Base-by-base conservation (phyloP, 2,888 invertebrate species). In the Stenoptilia bipunctidactyla region DNA sequence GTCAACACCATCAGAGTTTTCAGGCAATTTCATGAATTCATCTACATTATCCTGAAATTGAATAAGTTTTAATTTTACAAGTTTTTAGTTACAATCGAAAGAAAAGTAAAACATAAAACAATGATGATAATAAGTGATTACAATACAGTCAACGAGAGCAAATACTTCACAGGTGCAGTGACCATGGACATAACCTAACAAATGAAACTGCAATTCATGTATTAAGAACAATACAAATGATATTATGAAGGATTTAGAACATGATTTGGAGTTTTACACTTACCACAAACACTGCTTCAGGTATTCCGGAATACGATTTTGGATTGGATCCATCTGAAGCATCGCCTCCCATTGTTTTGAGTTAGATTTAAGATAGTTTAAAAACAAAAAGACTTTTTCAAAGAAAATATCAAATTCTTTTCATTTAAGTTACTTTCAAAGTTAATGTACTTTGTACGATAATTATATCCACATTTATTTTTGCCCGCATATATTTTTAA, bases 21-120 rank as follows among this genome's bases (percentile, higher is more conserved):
- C 96, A 12, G 92, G 85, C 55, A 88, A 83, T 45, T 87, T 87
- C 96, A 98, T 96, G 71, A 91, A 98, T 42, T 90, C 88, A 63
- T 98, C 96, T 27, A 98, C 97, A 89, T 98, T 96, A 64, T 97
- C 97, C 93, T 94, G 52, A 2, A 68, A 70, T 50, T 46, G 43
- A 41, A 40, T 44, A 43, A 49, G 39, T 2, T 15, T 36, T 6
- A 9, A n/a, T 6, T 14, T 5, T 34, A 8, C 12, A 36, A 15
- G 13, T 4, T n/a, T n/a, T n/a, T n/a, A n/a, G n/a, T n/a, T n/a
- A n/a, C n/a, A n/a, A n/a, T n/a, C n/a, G n/a, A 25, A 25, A 25
- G 5, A 25, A 25, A 25, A 6, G 5, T 6, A 25, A 25, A 25
- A 6, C 5, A 25, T 9, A 6, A 25, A 25, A 25, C 25, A 6